Base-by-base conservation (phyloP, 2,113 vertebrate genomes). In the Xyrauchen texanus region DNA sequence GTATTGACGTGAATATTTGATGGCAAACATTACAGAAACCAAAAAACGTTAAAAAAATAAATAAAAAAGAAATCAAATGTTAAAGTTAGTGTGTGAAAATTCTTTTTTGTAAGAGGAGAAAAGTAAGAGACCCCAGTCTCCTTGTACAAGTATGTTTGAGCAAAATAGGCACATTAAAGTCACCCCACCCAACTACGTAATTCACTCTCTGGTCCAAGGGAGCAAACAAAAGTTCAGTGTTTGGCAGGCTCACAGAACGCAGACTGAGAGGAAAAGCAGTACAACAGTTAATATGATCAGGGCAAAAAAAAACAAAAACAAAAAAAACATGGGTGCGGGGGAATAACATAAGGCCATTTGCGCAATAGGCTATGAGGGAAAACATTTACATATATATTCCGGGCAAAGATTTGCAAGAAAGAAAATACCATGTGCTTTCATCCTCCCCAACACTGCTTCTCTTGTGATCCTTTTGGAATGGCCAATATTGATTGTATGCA, bases 101-200 rank as follows among this genome's bases (percentile, higher is more conserved):
- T 1, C 13, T 42, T 82, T 77, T 44, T 58, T 34, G 21, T 13
- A 55, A 21, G 42, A 16, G 12, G 21, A 72, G n/a, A 70, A 21
- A 64, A 12, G 51, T 79, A 57, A 80, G 77, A 80, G 77, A 80
- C 77, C 77, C 66, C 67, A 60, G 77, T 1, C 51, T 64, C 65
- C 9, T 6, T 8, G 42, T 51, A 52, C 34, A 60, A 52, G 16
- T 34, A 15, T 76, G 47, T 62, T 76, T 88, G 88, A 88, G 73
- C 86, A 84, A 86, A 88, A 86, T 82, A 86, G 87, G 87, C 89
- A 90, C 88, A 87, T 92, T 90, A 90, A 92, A 91, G 89, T 92
- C 89, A 91, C 92, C 92, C 90, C 92, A 91, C 92, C 92, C 91
- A 91, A 83, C 85, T 87, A 92, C 92, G 92, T 93, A 90, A 93